These are phyloP conservation scores for Tachycineta bicolor DNA, from an alignment of 2,113 vertebrate species.

Conservation along the genomic window DNA sequence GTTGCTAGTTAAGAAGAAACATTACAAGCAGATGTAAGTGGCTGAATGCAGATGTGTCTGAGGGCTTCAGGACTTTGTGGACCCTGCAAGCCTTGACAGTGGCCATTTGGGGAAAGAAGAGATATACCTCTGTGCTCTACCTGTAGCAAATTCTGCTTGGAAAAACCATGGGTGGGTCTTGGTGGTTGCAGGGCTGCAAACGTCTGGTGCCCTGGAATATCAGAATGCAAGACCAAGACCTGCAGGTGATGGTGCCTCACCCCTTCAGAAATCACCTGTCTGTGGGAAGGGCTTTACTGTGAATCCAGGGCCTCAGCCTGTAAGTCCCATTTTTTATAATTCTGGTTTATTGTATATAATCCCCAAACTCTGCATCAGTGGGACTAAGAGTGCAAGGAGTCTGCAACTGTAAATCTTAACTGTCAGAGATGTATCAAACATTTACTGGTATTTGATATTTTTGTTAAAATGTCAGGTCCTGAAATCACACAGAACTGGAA, in stretches of 20 bases:
- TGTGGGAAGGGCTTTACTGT: rapidly evolving
- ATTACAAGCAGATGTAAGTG: neutral
- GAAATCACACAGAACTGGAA: neutral
- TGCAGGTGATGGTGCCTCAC: neutral
- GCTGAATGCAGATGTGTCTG: neutral
- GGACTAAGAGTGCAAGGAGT: neutral
- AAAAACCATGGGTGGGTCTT: rapidly evolving
- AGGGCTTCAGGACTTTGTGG: neutral
- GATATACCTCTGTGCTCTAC: neutral
- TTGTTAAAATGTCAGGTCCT: neutral
- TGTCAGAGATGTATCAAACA: neutral
- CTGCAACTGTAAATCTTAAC: neutral
- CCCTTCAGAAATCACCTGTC: neutral
- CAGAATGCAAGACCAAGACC: neutral
- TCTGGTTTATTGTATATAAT: neutral
- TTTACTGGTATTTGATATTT: neutral
- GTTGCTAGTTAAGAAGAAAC: neutral
- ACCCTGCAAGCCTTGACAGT: neutral
- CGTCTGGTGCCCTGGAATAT: neutral
- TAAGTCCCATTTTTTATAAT: neutral
- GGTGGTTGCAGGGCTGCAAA: neutral
- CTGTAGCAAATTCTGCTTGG: neutral
- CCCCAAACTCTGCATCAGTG: neutral
- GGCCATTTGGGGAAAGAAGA: neutral
- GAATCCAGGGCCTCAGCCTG: neutral